Conservation (phyloP, 2,113 vertebrate genomes). For the Elephantulus edwardii region DNA sequence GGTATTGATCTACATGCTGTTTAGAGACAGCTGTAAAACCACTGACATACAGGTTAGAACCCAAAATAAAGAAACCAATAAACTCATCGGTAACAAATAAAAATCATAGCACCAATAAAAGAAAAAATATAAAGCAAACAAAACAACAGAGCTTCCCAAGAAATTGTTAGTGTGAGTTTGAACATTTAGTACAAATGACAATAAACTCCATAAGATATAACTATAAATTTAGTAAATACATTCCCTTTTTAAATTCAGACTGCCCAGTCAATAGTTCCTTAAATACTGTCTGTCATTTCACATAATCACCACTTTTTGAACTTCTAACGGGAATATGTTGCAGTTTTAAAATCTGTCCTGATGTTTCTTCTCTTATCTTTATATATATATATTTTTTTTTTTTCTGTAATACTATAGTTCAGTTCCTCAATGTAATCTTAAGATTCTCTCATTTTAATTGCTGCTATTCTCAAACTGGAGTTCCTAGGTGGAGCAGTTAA, state of each 20-base stretch:
- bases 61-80: not conserved
- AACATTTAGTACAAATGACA: not conserved
- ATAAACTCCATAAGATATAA: not conserved
- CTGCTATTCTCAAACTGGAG: too few species aligned
- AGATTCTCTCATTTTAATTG: too few species aligned
- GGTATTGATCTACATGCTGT: not conserved
- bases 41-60: not conserved
- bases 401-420: not conserved
- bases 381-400: not conserved
- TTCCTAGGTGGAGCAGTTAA: too few species aligned
- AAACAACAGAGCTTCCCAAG: not conserved
- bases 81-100: not conserved
- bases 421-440: not conserved
- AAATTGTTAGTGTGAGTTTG: too few species aligned
- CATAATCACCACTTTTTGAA: not conserved
- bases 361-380: not conserved
- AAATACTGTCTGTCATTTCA: not conserved
- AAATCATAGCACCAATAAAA: too few species aligned
- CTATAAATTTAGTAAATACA: not conserved
- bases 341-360: too few species aligned
- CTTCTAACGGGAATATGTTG: not conserved
- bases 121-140: too few species aligned
- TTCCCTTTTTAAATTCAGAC: not conserved
- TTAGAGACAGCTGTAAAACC: not conserved
- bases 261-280: not conserved